Percentiles rank a stretch among this genome's conserved stretches.
Conservation (phyloP, 2,113 vertebrate genomes). For the Illadopsis cleaveri region DNA sequence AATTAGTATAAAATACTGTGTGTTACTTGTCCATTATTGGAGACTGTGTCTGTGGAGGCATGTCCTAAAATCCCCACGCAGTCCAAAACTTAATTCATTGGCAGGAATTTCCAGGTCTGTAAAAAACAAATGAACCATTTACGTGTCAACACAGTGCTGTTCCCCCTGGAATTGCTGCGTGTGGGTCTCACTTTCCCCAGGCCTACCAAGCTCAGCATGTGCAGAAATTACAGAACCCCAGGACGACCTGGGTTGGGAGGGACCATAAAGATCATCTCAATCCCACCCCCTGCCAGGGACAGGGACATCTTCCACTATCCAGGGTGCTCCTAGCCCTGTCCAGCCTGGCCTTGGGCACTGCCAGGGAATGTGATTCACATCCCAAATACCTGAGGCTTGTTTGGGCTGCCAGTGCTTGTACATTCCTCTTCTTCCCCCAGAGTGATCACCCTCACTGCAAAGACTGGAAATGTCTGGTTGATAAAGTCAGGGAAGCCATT, state of each 20-base stretch:
- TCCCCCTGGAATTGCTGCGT: not conserved
- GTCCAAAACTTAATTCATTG: not conserved
- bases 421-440: not conserved
- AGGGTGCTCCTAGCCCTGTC: not conserved
- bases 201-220: not conserved
- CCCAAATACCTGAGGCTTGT: not conserved
- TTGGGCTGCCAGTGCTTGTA: not conserved
- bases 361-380: not conserved
- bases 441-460: rapidly evolving
- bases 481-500: not conserved
- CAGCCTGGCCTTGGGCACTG: not conserved
- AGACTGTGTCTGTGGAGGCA: not conserved
- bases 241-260: rapidly evolving
- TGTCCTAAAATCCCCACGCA: not conserved
- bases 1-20: not conserved
- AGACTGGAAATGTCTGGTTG: not conserved
- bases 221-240: not conserved
- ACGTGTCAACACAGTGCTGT: not conserved
- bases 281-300: too few relatives aligned
- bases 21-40: not conserved
- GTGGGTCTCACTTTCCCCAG: not conserved
- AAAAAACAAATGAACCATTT: not conserved
- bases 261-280: not conserved
- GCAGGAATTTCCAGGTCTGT: not conserved
- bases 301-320: not conserved